Percentiles rank a stretch among this genome's conserved stretches.
These are phyloP conservation scores for Gambelia wislizenii DNA, from an alignment of 2,797 vertebrate genomes.

Conservation along the genomic window DNA sequence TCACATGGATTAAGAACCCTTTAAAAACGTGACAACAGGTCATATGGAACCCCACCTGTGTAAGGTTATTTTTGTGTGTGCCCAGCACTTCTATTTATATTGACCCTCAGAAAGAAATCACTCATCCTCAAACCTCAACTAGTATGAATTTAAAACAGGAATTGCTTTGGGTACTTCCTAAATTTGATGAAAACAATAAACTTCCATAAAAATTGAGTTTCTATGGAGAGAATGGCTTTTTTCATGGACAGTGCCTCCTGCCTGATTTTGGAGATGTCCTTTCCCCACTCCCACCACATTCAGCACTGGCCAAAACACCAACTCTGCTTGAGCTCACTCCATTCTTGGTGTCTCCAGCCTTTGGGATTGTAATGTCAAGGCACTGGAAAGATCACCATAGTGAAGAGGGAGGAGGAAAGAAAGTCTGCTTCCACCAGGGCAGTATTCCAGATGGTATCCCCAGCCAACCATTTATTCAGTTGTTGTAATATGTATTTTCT, in stretches of 20 bases:
- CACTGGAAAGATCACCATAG: no score
- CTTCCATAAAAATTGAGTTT: no score
- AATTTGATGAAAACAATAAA: background rate
- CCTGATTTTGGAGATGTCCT: no score
- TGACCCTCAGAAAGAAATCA: background rate
- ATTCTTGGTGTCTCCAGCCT: no score
- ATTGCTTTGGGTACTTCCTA: background rate
- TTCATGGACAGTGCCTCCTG: no score
- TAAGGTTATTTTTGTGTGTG: background rate
- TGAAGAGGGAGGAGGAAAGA: no score
- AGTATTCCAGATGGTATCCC: background rate
- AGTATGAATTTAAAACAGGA: background rate
- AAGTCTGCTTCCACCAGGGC: background rate
- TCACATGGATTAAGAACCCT: background rate
- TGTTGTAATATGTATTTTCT: background rate
- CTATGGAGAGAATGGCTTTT: no score
- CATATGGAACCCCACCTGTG: background rate
- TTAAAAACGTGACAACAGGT: background rate
- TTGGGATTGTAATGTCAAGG: no score
- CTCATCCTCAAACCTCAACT: no score
- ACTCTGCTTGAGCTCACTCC: no score
- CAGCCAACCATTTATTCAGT: background rate
- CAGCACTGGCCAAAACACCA: no score
- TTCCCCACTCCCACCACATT: no score
- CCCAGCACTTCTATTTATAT: background rate